A percentile compares a stretch with the other conserved stretches of the same genome.
These are phyloP conservation scores for Tipula unca DNA, from an alignment of 2,888 invertebrate species.

Conservation along the genomic window DNA sequence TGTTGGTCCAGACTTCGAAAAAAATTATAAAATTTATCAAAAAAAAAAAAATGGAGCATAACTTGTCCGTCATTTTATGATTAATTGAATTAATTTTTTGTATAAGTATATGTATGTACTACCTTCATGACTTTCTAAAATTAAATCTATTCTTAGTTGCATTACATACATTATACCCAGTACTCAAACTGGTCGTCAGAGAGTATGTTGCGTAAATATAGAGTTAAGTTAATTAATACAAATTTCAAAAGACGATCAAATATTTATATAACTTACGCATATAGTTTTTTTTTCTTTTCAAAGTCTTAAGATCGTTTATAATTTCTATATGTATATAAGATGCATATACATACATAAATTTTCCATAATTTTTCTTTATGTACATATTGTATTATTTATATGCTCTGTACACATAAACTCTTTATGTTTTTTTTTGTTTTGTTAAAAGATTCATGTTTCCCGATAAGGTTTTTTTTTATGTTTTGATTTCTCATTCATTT, in stretches of 20 bases:
- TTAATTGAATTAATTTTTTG: slow-evolving; percentile 8
- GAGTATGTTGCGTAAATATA: slow-evolving; percentile 8
- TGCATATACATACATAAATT: background rate
- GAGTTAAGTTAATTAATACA: slow-evolving; percentile 8
- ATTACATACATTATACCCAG: background rate
- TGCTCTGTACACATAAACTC: background rate
- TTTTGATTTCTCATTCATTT: slow-evolving; percentile 2
- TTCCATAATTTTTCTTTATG: slow-evolving; percentile 14
- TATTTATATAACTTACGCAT: background rate
- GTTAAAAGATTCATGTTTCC: slow-evolving; percentile 14
- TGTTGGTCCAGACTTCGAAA: background rate
- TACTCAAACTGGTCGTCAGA: too few relatives aligned
- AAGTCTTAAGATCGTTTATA: background rate
- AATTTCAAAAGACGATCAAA: slow-evolving; percentile 14
- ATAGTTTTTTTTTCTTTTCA: background rate
- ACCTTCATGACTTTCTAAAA: background rate
- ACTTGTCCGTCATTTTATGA: slow-evolving; percentile 8
- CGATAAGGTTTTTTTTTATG: slow-evolving; percentile 8
- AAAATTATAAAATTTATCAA: background rate
- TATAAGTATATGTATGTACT: background rate
- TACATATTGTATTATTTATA: background rate
- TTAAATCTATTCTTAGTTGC: background rate
- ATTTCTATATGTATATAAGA: background rate
- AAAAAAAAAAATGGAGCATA: background rate
- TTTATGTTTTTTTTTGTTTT: background rate